A percentile compares a stretch with the other conserved stretches of the same genome.
These are phyloP conservation scores for Nothura maculosa DNA, from an alignment of 2,797 vertebrate genomes.

Conservation along the genomic window DNA sequence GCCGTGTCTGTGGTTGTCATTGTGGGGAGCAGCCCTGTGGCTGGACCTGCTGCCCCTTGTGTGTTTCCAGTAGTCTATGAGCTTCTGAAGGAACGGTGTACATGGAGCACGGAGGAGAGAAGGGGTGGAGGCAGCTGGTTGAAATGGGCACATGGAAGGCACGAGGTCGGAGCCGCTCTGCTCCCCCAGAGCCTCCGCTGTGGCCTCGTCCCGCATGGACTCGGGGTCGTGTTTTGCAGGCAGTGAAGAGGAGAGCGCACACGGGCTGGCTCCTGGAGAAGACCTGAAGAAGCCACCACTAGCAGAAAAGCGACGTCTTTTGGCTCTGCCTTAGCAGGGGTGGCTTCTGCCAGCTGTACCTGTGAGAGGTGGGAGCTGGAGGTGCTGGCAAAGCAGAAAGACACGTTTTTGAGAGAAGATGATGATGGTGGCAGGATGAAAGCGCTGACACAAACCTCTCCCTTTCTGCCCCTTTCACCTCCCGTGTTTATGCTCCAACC, in stretches of 20 bases:
- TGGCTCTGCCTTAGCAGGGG: not conserved
- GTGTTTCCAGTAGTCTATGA: slow-evolving; percentile 28
- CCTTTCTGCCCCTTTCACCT: slow-evolving; percentile 16
- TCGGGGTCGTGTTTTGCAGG: not conserved
- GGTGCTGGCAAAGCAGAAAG: not conserved
- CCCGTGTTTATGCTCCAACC: not conserved
- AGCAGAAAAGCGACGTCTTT: not conserved
- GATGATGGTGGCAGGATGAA: not conserved
- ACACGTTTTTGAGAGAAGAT: not conserved
- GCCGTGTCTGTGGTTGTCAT: not conserved
- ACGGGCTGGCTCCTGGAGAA: not conserved
- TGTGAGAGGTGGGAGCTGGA: not conserved
- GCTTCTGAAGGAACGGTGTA: slow-evolving; percentile 43
- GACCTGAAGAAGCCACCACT: not conserved
- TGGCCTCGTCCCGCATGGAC: not conserved
- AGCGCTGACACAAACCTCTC: slow-evolving; percentile 26
- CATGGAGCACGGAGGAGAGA: slow-evolving; percentile 5
- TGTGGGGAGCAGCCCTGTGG: slow-evolving; percentile 25
- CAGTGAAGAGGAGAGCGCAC: not conserved
- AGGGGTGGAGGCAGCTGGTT: not conserved
- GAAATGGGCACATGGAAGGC: not conserved
- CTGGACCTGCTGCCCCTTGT: slow-evolving; percentile 41
- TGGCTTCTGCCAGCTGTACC: not conserved
- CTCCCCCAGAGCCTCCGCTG: not conserved
- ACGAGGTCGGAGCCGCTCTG: not conserved